Percentiles rank a stretch among this genome's conserved stretches.
Conservation (phyloP, 2,888 invertebrate genomes). For the Dexiosoma caninum region DNA sequence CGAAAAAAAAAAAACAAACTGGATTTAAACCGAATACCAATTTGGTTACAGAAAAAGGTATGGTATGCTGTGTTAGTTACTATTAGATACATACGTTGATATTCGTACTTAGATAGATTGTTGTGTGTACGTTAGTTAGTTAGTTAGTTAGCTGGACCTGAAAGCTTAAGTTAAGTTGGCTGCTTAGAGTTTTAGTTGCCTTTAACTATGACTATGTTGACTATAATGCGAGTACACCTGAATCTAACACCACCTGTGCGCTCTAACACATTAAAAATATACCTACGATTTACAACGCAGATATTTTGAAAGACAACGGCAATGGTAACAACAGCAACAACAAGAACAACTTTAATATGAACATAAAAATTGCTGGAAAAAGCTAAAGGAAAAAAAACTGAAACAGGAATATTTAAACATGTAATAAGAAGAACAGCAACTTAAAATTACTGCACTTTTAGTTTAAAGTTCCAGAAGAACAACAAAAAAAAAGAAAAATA, state of each 20-base stretch:
- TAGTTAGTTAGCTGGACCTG: slow-evolving; percentile 1
- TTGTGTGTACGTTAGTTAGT: slow-evolving; percentile 25
- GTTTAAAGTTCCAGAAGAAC: slow-evolving; percentile 41
- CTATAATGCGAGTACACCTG: slow-evolving; percentile 62
- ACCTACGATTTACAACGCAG: slow-evolving; percentile 63
- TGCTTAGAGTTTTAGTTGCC: slow-evolving; percentile 27
- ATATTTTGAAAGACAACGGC: slow-evolving; percentile 50
- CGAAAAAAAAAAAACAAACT: slow-evolving; percentile 58
- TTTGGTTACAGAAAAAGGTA: slow-evolving; percentile 62
- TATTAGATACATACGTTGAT: slow-evolving; percentile 17
- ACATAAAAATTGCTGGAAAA: slow-evolving; percentile 35
- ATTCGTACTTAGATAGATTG: slow-evolving; percentile 25
- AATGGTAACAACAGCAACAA: neutral
- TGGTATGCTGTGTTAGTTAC: slow-evolving; percentile 31
- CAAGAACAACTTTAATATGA: neutral
- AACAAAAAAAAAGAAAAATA: neutral
- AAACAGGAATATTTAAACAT: slow-evolving; percentile 60
- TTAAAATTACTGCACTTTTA: slow-evolving; percentile 54
- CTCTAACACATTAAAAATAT: slow-evolving; percentile 57
- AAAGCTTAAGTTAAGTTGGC: slow-evolving; percentile 21
- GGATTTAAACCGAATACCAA: slow-evolving; percentile 60
- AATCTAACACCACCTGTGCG: slow-evolving; percentile 64
- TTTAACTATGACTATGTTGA: slow-evolving; percentile 26
- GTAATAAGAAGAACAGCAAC: slow-evolving; percentile 28
- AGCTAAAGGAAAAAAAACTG: slow-evolving; percentile 9